Conservation (phyloP, 2,113 vertebrate genomes). For the Regulus satrapa region DNA sequence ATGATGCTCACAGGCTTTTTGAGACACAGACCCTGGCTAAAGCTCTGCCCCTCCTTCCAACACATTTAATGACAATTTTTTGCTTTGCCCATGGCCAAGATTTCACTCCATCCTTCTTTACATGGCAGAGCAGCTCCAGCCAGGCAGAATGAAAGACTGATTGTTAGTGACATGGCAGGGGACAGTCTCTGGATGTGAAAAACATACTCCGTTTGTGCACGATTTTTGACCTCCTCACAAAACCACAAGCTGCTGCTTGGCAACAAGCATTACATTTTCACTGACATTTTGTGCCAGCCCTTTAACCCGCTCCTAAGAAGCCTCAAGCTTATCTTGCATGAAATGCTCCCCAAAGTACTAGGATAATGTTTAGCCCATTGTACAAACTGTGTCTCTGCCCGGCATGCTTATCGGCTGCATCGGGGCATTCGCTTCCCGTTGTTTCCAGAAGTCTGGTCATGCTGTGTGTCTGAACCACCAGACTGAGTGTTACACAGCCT, state of each 20-base stretch:
- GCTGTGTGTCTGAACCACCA: not conserved
- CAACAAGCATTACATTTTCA: not conserved
- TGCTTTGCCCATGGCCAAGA: not conserved
- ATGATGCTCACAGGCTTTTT: not conserved
- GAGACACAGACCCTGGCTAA: not conserved
- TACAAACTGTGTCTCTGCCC: not conserved
- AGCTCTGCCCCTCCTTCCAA: not conserved
- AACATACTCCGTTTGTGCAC: not conserved
- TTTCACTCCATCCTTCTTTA: not conserved
- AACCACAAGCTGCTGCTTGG: not conserved
- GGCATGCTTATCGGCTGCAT: not conserved
- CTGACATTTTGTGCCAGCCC: not conserved
- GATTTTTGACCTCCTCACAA: slow-evolving; percentile 20
- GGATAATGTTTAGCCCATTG: slow-evolving; percentile 31
- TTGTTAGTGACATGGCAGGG: not conserved
- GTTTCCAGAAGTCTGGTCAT: not conserved
- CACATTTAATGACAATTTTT: not conserved
- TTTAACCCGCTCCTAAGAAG: not conserved
- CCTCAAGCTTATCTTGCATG: not conserved
- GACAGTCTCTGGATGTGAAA: not conserved
- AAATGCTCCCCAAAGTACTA: not conserved
- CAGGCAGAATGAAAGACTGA: not conserved
- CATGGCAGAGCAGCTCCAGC: fast-evolving
- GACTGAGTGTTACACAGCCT: not conserved
- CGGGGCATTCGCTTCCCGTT: not conserved